Base-by-base conservation (phyloP, 2,797 vertebrate genomes). In the Typhlichthys eigenmanni region DNA sequence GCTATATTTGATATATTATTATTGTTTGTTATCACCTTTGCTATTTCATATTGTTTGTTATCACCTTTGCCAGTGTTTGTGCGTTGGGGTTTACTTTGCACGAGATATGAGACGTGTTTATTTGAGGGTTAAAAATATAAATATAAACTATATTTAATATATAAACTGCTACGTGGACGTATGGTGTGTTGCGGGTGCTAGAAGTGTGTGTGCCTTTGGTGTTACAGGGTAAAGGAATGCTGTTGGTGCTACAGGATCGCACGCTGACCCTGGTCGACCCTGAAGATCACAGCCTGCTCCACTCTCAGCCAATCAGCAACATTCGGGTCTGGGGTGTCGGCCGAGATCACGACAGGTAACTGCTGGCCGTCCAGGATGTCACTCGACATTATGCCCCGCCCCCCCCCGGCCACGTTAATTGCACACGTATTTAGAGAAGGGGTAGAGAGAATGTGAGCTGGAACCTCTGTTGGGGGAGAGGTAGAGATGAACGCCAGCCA, bases 281-380 rank as follows among this genome's bases (percentile, higher is more conserved):
- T 10, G 94, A 95, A 82, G 97, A 97, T 80, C 94, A 81, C 80
- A 93, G 93, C 1, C 92, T 96, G 68, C 94, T 98, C 60, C 96
- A 98, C 81, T 94, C 96, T 0, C 97, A 98, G 90, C 97, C 96
- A 85, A 98, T 99, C 58, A 95, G 94, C 80, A 98, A 95, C 94
- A 98, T 99, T 87, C 90, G 95, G 1, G 95, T 99, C 14, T 99
- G 97, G 97, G 97, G 97, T 0, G 96, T 98, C 29, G 96, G 97
- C 4, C 93, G 97, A 1, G 97, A 98, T 91, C 95, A 96, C 0
- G 97, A 97, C 85, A 95, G 97, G 97, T 98, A 83, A 92, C 77
- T 91, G 90, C 77, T 91, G 90, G 29, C 47, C 17, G 0, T 32
- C 7, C 53, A 47, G 19, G 5, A 10, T 12, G 0, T 43, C 6